Percentiles rank a stretch among this genome's conserved stretches.
Evolutionary conservation across 2,797 vertebrate genomes (phyloP).

Genomic region (Jordanella pulchra): DNA sequence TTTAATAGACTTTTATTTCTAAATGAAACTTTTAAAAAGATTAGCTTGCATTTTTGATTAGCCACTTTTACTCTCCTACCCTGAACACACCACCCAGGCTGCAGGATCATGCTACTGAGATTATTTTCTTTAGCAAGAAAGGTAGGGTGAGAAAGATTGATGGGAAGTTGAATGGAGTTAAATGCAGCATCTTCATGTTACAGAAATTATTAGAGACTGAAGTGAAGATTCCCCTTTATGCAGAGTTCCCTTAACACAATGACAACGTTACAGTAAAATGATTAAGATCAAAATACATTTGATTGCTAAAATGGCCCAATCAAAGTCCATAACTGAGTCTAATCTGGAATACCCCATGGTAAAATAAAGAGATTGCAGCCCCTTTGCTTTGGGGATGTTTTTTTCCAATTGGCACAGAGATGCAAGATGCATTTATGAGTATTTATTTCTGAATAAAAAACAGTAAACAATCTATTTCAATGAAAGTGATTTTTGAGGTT

Average conservation of each 20-base stretch:
- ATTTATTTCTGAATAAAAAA: neutral
- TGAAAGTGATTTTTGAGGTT: constrained; percentile 5
- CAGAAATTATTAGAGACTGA: too few species aligned
- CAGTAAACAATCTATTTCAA: neutral
- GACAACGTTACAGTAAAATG: too few species aligned
- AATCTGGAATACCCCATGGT: too few species aligned
- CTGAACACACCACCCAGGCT: neutral
- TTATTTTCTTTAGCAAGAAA: neutral
- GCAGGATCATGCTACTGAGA: neutral
- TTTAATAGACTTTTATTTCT: neutral
- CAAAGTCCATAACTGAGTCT: neutral
- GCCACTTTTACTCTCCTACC: neutral
- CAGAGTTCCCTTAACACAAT: too few species aligned
- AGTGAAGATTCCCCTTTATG: too few species aligned
- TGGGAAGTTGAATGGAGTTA: too few species aligned
- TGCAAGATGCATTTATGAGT: neutral
- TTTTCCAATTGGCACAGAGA: neutral
- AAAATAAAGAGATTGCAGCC: neutral
- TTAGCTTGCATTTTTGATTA: neutral
- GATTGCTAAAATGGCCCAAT: neutral
- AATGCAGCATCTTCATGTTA: too few species aligned
- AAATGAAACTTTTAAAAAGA: neutral
- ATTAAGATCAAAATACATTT: neutral
- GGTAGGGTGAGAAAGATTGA: too few species aligned
- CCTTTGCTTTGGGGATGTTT: neutral